phyloP scores from a whole-genome alignment of 2,888 invertebrate genomes.

The Gortyna flavago region DNA sequence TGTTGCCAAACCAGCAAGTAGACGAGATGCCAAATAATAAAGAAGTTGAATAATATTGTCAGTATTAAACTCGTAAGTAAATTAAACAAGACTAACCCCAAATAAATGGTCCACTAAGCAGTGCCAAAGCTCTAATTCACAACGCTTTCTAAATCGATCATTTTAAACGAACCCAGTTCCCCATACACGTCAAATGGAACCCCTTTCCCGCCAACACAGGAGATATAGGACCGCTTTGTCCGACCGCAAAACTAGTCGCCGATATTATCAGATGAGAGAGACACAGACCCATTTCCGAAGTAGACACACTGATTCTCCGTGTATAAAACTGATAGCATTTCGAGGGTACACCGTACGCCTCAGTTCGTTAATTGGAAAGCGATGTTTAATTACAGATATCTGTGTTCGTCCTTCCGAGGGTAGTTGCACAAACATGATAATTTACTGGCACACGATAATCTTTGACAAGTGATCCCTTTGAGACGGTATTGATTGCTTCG shows the following conservation, averaged over 20 bases:
- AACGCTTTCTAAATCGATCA: slow-evolving; percentile 60
- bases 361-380: slow-evolving; percentile 67
- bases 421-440: slow-evolving; percentile 75
- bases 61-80: slow-evolving; percentile 1
- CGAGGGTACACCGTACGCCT: slow-evolving; percentile 51
- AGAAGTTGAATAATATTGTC: not conserved
- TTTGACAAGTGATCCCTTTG: slow-evolving; percentile 76
- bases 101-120: slow-evolving; percentile 18
- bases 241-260: slow-evolving; percentile 61
- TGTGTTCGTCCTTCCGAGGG: slow-evolving; percentile 58
- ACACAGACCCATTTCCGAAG: slow-evolving; percentile 50
- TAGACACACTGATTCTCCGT: slow-evolving; percentile 63
- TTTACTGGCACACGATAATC: slow-evolving; percentile 77
- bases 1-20: not conserved
- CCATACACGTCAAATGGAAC: slow-evolving; percentile 61
- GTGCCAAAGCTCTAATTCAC: slow-evolving; percentile 44
- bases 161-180: slow-evolving; percentile 59
- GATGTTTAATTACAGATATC: slow-evolving; percentile 70
- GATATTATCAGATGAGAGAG: slow-evolving; percentile 61
- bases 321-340: slow-evolving; percentile 67
- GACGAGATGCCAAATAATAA: not conserved
- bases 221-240: slow-evolving; percentile 64
- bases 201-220: slow-evolving; percentile 63
- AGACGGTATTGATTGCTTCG: slow-evolving; percentile 76
- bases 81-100: slow-evolving; percentile 2